Evolutionary conservation across 2,797 vertebrate species (phyloP), one percentile per base, ranked within the genome.

Genomic region (Gephyroberyx darwinii): DNA sequence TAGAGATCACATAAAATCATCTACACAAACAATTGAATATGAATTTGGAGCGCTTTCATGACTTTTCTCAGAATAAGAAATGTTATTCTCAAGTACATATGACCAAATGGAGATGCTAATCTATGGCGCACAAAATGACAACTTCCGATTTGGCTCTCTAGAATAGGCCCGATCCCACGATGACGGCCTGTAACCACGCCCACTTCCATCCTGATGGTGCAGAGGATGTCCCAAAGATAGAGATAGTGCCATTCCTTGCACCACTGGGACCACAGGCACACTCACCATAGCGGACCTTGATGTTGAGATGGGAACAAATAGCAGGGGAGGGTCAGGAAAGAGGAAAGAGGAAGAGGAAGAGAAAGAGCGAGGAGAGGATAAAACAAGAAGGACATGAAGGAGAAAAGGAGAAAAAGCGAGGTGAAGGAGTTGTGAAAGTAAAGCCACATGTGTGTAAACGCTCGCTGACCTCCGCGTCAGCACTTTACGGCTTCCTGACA

Each of bases 401-500:
- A 83, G 65, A 80, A 74, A 68, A 63, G 35, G 50, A 68, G 58
- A 84, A 80, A 80, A 77, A 62, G 57, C 39, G 69, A 80, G 80
- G 82, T 63, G 65, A 64, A 37, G 59, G 77, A 87, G 81, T 85
- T 90, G 85, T 92, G 88, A 91, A 92, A 91, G 90, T 90, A 86
- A 89, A 92, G 89, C 88, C 90, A 92, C 89, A 92, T 92, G 90
- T 92, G 91, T 84, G 88, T 88, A 92, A 92, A 91, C 65, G 86
- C 78, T 90, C 70, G 75, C 83, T 91, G 92, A 93, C 90, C 91
- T 90, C 87, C 55, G 79, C 90, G 47, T 93, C 92, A 93, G 91
- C 90, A 92, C 87, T 93, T 94, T 92, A 93, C 88, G 78, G 89
- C 88, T 92, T 92, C 91, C 89, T 90, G 87, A 89, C 88, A 84